Evolutionary conservation across 2,888 invertebrate genomes (phyloP), one percentile per base, ranked within the genome.

Genomic region (Volucella inanis): DNA sequence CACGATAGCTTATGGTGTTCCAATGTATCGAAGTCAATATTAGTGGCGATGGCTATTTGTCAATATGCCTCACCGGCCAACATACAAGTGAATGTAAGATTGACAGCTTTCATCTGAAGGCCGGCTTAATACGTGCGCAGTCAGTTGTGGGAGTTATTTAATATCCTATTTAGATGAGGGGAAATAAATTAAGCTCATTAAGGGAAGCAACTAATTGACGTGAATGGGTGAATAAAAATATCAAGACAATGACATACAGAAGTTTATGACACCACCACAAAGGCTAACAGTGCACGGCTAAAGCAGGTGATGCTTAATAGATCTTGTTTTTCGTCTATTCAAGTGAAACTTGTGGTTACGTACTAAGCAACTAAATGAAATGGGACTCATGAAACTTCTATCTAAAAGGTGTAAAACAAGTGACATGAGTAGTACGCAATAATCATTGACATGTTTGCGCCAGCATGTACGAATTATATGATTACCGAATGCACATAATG

Each of bases 21-120:
- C 45, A 4, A 4, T 41, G 12, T 8, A 15, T 18, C n/a, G 39
- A 38, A 10, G 12, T 43, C 18, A 14, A 38, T 49, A 4, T 41
- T 9, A 41, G n/a, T 31, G 54, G 62, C 55, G 70, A 15, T 31
- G 45, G 41, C 41, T 41, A 77, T 62, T 47, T 47, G 38, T 52
- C 11, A 59, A 57, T 41, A 22, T 50, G 50, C 50, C 47, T 45
- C 3, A 22, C 18, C 18, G 18, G 18, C 18, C 2, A 22, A 22
- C 14, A 47, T 12, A 41, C 75, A 62, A 62, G 49, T 68, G 47
- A 75, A 80, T 80, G 80, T 68, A 62, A 80, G 62, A 38, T 39
- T 68, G 67, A 75, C 55, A 68, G 54, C 43, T 80, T 55, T 68
- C 31, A 64, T 68, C 55, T 55, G 62, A 47, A 31, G 67, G 62